Base-by-base conservation (phyloP, 2,113 vertebrate genomes). In the Tauraco erythrolophus region DNA sequence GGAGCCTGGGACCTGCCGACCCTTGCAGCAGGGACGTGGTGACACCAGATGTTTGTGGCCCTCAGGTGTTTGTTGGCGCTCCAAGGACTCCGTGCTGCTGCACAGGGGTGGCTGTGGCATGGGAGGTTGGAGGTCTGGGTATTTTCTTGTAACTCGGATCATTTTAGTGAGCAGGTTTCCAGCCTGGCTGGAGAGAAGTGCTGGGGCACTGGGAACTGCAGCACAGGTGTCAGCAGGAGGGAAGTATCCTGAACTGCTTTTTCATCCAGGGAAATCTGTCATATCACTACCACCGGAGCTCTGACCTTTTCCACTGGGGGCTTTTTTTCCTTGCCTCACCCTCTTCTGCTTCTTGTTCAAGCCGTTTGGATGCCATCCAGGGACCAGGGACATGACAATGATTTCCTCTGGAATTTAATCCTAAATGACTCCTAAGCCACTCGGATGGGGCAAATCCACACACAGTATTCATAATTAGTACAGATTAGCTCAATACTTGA, bases 51-150 rank as follows among this genome's bases (percentile, higher is more conserved):
- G 10, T 8, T 39, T 22, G 21, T 13, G 50, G 27, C 22, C 21
- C 23, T 19, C 16, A 14, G 57, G 7, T 43, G 7, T 17, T 84
- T 50, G 6, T n/a, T 25, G 50, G 30, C 3, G 1, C 6, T 76
- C 33, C 39, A 11, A 66, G 37, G 30, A 23, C 35, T 56, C 66
- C 51, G 82, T 69, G 70, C 19, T 1, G 1, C 61, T 64, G 15
- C 6, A 4, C 28, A 85, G 14, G 0, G 0, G 37, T 23, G 28
- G 14, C 46, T 45, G 46, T 50, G 31, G 25, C 22, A 12, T 0
- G 6, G 48, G 25, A 86, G 25, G 23, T 54, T 51, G 48, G 30
- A 85, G 23, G 33, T 8, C 60, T 79, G n/a, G 5, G 19, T 45
- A 18, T 71, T 66, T 48, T 88, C 28, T 46, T 66, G n/a, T 43